Evolutionary conservation across 2,888 invertebrate species (phyloP), one percentile per base, ranked within the genome.

Genomic region (Polietes domitor): DNA sequence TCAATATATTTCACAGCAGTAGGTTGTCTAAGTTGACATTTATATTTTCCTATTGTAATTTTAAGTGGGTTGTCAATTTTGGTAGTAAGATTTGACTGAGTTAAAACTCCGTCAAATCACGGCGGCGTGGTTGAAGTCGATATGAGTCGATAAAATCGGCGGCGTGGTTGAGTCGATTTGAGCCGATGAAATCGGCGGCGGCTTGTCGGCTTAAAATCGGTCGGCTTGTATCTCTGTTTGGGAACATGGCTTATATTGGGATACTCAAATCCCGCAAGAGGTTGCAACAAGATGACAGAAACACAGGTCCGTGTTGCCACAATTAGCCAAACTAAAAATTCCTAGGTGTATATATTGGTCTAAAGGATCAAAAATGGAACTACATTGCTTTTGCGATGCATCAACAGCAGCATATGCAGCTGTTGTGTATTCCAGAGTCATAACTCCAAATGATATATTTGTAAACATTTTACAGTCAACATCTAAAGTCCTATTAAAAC

Each of bases 401-500:
- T 77, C 71, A n/a, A 77, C 63, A n/a, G 4, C 5, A 63, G 77
- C 77, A 15, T 72, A 72, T 2, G 71, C 71, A 12, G 77, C 77
- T 24, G 41, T 32, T 10, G 53, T 78, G 9, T 78, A 65, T 41
- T 24, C 61, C 9, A 32, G 77, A 32, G 32, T 77, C 0, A 28
- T 26, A 17, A n/a, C 28, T 32, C 21, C 63, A 5, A 58, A 68
- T 19, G 75, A 37, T 1, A 72, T 78, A 21, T 68, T 65, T 47
- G 78, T 81, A 0, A 77, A 68, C 26, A 61, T 83, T 47, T 32
- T 79, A 28, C 81, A 79, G 47, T 53, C 78, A 10, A 85, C 77
- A 75, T 77, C 78, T 0, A 78, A 75, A 53, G 78, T 82, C 1
- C 81, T 7, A 37, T 81, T 4, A 77, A 78, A 65, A 76, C 75